Evolutionary conservation across 2,113 vertebrate species (phyloP).

Genomic region (Thryonomys swinderianus): DNA sequence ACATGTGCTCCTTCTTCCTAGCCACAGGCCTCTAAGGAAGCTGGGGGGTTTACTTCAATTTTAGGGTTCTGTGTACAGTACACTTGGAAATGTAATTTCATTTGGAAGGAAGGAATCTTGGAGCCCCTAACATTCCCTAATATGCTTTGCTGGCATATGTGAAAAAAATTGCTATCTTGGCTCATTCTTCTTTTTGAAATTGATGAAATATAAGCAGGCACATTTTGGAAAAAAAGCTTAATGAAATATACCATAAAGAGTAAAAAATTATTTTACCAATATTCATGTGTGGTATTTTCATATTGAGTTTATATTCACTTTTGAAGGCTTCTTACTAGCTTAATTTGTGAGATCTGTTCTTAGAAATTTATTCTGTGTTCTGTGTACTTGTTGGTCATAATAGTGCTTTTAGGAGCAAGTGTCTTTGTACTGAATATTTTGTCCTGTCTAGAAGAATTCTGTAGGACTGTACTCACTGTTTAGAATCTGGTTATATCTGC

Average conservation of each 20-base stretch:
- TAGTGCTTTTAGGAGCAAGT: not conserved
- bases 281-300: not conserved
- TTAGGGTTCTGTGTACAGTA: constrained; percentile 32
- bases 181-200: constrained; percentile 69
- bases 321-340: not conserved
- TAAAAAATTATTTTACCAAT: constrained; percentile 1
- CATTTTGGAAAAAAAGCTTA: constrained; percentile 11
- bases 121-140: not conserved
- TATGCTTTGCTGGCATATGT: not conserved
- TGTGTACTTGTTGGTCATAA: not conserved
- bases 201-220: constrained; percentile 50
- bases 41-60: constrained; percentile 61
- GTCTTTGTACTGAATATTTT: not conserved
- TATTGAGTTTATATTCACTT: not conserved
- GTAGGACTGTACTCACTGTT: not conserved
- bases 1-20: constrained; percentile 39
- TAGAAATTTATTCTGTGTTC: not conserved
- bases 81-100: constrained; percentile 70
- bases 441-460: not conserved
- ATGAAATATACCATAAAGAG: constrained; percentile 50
- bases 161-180: constrained; percentile 44
- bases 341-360: not conserved
- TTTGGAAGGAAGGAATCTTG: constrained; percentile 47
- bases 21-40: not conserved
- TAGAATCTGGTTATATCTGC: not conserved